Percentiles rank a stretch among this genome's conserved stretches.
These are phyloP conservation scores for Acipenser ruthenus DNA, from an alignment of 2,797 vertebrate genomes.

Conservation along the genomic window DNA sequence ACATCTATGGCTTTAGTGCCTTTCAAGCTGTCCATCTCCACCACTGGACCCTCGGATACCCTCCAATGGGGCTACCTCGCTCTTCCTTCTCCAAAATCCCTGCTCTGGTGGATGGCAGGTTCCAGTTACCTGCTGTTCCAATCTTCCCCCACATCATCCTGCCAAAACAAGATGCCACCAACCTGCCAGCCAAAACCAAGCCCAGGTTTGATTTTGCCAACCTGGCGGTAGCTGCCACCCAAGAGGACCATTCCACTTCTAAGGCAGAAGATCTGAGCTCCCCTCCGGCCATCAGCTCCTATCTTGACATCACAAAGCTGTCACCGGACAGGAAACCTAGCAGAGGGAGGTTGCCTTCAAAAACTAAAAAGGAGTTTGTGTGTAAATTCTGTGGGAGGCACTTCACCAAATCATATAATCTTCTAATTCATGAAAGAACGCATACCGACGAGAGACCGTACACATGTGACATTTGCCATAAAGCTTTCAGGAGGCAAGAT, in stretches of 20 bases:
- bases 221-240: conserved; percentile 85
- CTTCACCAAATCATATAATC: conserved; percentile 86
- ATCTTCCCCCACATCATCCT: conserved; percentile 85
- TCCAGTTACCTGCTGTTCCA: conserved; percentile 75
- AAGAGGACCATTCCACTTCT: conserved; percentile 75
- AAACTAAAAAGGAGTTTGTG: conserved; percentile 87
- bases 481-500: conserved; percentile 84
- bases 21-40: conserved; percentile 90
- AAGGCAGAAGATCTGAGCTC: conserved; percentile 79
- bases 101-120: conserved; percentile 63
- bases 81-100: conserved; percentile 86
- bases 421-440: conserved; percentile 81
- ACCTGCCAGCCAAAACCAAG: conserved; percentile 68
- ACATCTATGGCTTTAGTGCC: conserved; percentile 88
- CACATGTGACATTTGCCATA: conserved; percentile 85
- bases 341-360: conserved; percentile 73
- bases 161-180: conserved; percentile 64
- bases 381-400: conserved; percentile 86
- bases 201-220: conserved; percentile 97
- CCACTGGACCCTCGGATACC: conserved; percentile 94
- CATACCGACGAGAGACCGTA: conserved; percentile 82
- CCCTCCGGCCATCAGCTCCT: conserved; percentile 61
- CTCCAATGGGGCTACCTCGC: conserved; percentile 77
- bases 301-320: conserved; percentile 83
- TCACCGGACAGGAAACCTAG: conserved; percentile 85